phyloP scores from a whole-genome alignment of 2,888 invertebrate species.

The Lycophotia porphyrea region DNA sequence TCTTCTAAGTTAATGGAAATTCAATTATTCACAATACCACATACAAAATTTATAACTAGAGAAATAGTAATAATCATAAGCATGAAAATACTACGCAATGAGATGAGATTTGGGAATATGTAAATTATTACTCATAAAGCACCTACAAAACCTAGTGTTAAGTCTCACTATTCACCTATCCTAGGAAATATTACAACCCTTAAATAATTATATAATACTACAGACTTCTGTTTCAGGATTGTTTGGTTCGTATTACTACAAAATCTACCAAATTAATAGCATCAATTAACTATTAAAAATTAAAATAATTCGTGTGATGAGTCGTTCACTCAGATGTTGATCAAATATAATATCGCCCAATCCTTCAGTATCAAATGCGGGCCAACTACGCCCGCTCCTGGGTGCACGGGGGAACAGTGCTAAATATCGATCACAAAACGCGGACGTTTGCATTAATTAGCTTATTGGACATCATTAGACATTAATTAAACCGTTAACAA shows the following conservation, averaged over 20 bases:
- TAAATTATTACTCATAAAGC: conserved; percentile 77
- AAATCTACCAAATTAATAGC: conserved; percentile 61
- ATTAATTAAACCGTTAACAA: background rate
- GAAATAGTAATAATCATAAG: conserved; percentile 72
- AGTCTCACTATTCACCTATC: conserved; percentile 83
- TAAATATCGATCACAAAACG: conserved; percentile 7
- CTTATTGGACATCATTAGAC: background rate
- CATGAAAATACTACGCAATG: conserved; percentile 72
- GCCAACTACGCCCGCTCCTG: conserved; percentile 33
- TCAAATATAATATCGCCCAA: conserved; percentile 27
- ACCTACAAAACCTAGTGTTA: conserved; percentile 80
- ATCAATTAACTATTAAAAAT: conserved; percentile 61
- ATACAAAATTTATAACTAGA: conserved; percentile 75
- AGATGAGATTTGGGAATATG: conserved; percentile 73
- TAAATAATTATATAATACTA: conserved; percentile 78
- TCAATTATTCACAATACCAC: conserved; percentile 84
- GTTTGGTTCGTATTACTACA: conserved; percentile 68
- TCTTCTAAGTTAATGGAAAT: conserved; percentile 87
- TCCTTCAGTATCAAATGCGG: conserved; percentile 50
- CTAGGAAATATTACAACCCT: conserved; percentile 82
- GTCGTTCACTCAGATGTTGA: conserved; percentile 55
- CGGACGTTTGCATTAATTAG: conserved; percentile 4
- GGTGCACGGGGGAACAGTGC: background rate
- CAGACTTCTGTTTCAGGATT: conserved; percentile 76
- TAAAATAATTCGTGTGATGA: conserved; percentile 62